These are phyloP conservation scores for Drosophila chauvacae DNA, from an alignment of 1,140 invertebrate species.

Conservation along the genomic window DNA sequence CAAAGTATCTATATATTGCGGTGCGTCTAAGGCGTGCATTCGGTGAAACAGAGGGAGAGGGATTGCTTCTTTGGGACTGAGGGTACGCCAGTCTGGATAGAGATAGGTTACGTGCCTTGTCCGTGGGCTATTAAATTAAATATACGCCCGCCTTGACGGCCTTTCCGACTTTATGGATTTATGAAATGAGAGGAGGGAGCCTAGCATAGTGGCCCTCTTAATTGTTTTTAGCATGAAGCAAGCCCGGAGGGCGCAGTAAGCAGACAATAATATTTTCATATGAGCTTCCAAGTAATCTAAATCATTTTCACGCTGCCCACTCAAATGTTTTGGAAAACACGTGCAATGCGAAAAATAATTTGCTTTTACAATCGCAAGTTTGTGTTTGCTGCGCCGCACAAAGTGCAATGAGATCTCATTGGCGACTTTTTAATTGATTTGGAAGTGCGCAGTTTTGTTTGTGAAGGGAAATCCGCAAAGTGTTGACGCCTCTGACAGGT, in stretches of 20 bases:
- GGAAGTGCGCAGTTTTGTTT: conserved; percentile 40
- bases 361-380: neutral
- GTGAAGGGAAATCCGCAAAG: conserved; percentile 17
- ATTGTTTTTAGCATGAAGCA: conserved; percentile 49
- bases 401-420: conserved; percentile 42
- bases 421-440: conserved; percentile 43
- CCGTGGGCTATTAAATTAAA: conserved; percentile 68
- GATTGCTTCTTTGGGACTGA: conserved; percentile 1
- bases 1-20: conserved; percentile 27
- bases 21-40: conserved; percentile 12
- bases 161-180: conserved; percentile 58
- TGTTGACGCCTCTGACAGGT: conserved; percentile 48
- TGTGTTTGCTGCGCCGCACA: conserved; percentile 29
- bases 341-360: conserved; percentile 4
- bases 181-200: conserved; percentile 38
- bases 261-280: neutral
- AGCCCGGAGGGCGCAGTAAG: conserved; percentile 6
- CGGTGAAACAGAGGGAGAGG: neutral
- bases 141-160: conserved; percentile 63
- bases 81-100: conserved; percentile 24
- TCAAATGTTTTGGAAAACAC: conserved; percentile 3
- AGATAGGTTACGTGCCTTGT: conserved; percentile 61
- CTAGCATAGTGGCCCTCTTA: conserved; percentile 17
- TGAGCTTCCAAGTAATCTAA: conserved; percentile 10
- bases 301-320: conserved; percentile 12